Conservation (phyloP, 2,113 vertebrate genomes). For the Prietella phreatophila region DNA sequence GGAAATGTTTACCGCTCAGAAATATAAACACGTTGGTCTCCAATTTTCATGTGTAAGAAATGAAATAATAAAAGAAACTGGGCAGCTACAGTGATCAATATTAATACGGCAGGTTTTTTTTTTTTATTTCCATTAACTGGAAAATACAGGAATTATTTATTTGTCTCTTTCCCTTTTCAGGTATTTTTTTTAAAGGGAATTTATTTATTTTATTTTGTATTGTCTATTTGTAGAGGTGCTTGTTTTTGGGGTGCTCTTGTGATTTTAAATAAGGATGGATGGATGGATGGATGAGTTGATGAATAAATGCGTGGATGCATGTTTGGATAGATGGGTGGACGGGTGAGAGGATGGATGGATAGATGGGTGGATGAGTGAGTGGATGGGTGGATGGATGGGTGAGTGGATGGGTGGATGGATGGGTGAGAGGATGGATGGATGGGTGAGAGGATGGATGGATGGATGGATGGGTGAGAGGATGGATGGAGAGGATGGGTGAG, state of each 20-base stretch:
- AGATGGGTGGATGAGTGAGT: too few relatives aligned
- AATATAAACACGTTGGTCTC: background rate
- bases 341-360: background rate
- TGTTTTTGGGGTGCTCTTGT: background rate
- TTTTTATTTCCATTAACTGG: background rate
- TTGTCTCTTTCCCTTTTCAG: background rate
- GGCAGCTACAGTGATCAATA: background rate
- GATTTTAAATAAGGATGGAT: background rate
- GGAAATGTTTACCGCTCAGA: background rate
- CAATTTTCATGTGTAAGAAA: slow-evolving; percentile 23
- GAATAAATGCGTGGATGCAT: too few relatives aligned
- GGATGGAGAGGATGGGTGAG: rapidly evolving
- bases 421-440: too few relatives aligned
- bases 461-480: background rate
- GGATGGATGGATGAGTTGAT: background rate
- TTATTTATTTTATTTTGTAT: background rate
- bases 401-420: background rate
- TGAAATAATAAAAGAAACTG: background rate
- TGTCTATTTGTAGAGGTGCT: background rate
- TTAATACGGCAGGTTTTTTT: background rate
- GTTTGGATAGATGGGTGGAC: too few relatives aligned
- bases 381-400: background rate
- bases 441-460: background rate
- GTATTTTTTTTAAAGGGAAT: background rate
- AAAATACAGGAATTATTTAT: background rate